A percentile compares a stretch with the other conserved stretches of the same genome.
phyloP scores from a whole-genome alignment of 2,113 vertebrate species.

The Coracopsis vasa region DNA sequence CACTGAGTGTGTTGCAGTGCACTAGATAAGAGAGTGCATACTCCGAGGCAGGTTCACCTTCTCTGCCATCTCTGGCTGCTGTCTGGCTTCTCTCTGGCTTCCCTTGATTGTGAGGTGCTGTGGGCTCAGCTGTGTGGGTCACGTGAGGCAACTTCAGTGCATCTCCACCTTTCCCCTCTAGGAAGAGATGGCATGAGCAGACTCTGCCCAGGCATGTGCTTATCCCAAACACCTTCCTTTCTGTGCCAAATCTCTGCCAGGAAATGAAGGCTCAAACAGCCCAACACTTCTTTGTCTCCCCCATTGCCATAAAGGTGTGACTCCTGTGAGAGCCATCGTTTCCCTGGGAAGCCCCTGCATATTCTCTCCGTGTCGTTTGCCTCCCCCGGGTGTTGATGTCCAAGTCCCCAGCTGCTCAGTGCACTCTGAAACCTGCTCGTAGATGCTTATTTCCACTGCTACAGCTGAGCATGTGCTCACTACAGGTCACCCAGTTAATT shows the following conservation, averaged over 20 bases:
- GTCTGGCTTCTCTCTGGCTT: not conserved
- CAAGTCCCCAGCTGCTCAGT: not conserved
- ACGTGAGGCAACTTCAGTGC: not conserved
- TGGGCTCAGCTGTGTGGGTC: slow-evolving; percentile 10
- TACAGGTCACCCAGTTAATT: not conserved
- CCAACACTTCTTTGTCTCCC: not conserved
- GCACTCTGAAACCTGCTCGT: not conserved
- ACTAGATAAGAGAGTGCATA: not conserved
- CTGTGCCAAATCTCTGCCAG: not conserved
- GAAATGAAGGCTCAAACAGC: not conserved
- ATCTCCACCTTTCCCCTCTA: not conserved
- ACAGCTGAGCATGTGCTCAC: not conserved
- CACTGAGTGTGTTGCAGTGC: not conserved
- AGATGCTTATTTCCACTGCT: not conserved
- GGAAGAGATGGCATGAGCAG: not conserved
- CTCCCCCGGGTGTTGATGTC: not conserved
- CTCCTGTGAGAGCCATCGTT: not conserved
- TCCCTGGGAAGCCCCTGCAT: not conserved
- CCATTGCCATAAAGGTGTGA: not conserved
- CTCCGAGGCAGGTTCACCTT: not conserved
- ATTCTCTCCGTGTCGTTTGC: not conserved
- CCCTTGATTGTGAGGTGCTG: not conserved
- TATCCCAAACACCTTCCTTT: not conserved
- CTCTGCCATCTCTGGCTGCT: not conserved
- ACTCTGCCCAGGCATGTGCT: not conserved